Percentiles rank a stretch among this genome's conserved stretches.
These are phyloP conservation scores for Malurus alboscapulatus DNA, from an alignment of 2,113 vertebrate genomes.

Conservation along the genomic window DNA sequence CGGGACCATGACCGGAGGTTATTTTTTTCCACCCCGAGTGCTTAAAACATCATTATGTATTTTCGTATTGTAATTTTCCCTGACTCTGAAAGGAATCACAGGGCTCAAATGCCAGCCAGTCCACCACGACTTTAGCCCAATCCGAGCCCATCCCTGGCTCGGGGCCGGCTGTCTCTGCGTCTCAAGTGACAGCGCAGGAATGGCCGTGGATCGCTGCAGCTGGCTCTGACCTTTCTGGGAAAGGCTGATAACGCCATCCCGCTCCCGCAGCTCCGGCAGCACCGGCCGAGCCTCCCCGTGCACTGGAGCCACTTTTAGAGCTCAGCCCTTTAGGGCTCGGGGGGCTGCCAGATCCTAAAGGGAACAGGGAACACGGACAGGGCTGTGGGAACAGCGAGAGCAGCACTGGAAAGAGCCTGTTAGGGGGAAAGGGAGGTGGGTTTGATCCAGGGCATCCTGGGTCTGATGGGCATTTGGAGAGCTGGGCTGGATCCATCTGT, in stretches of 20 bases:
- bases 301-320: neutral
- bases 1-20: rapidly evolving
- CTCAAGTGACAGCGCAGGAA: slow-evolving; percentile 48
- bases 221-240: slow-evolving; percentile 59
- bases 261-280: neutral
- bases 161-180: rapidly evolving
- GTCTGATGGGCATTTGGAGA: neutral
- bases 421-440: neutral
- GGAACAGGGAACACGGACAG: neutral
- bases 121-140: neutral
- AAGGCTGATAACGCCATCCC: neutral
- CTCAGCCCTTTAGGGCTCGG: neutral
- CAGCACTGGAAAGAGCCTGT: neutral
- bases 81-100: neutral
- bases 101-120: neutral
- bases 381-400: neutral
- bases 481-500: neutral
- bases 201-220: neutral
- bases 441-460: neutral
- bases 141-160: neutral
- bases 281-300: neutral
- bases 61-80: neutral
- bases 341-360: neutral
- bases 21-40: neutral
- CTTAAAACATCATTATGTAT: neutral